Evolutionary conservation across 2,888 invertebrate species (phyloP).

Genomic region (Phalangium opilio): DNA sequence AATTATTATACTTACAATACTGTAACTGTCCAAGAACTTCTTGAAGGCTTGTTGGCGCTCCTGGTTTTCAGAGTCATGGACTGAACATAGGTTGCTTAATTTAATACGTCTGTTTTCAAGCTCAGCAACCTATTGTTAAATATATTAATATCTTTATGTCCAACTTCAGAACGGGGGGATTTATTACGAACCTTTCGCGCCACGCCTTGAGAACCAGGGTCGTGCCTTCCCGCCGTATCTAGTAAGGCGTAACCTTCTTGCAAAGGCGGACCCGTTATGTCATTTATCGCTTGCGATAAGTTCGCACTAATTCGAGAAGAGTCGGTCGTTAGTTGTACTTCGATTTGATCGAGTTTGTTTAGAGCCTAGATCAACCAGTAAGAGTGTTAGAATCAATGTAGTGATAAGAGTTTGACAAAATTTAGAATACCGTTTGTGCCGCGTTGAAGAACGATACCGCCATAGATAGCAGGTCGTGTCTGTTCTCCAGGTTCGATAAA

Average conservation of each 20-base stretch:
- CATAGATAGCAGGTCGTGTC: conserved; percentile 48
- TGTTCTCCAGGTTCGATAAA: conserved; percentile 50
- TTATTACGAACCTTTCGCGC: conserved; percentile 30
- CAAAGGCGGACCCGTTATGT: conserved; percentile 48
- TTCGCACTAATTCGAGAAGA: conserved; percentile 30
- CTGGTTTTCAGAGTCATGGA: conserved; percentile 50
- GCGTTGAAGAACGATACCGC: conserved; percentile 54
- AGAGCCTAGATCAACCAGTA: conserved; percentile 40
- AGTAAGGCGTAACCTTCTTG: conserved; percentile 55
- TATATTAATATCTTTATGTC: too few species aligned
- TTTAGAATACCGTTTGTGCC: conserved; percentile 50
- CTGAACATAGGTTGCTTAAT: conserved; percentile 45
- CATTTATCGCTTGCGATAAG: conserved; percentile 49
- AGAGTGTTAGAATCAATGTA: neutral
- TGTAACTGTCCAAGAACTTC: conserved; percentile 50
- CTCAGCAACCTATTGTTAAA: conserved; percentile 42
- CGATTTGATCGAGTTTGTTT: conserved; percentile 54
- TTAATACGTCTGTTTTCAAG: conserved; percentile 55
- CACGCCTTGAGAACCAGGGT: conserved; percentile 44
- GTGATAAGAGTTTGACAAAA: too few species aligned
- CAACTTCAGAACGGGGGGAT: too few species aligned
- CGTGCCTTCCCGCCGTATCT: conserved; percentile 44
- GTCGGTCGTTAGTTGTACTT: conserved; percentile 42
- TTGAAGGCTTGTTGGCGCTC: conserved; percentile 51
- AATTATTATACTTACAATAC: conserved; percentile 35